Evolutionary conservation across 2,113 vertebrate genomes (phyloP).

Genomic region (Alligator mississippiensis): DNA sequence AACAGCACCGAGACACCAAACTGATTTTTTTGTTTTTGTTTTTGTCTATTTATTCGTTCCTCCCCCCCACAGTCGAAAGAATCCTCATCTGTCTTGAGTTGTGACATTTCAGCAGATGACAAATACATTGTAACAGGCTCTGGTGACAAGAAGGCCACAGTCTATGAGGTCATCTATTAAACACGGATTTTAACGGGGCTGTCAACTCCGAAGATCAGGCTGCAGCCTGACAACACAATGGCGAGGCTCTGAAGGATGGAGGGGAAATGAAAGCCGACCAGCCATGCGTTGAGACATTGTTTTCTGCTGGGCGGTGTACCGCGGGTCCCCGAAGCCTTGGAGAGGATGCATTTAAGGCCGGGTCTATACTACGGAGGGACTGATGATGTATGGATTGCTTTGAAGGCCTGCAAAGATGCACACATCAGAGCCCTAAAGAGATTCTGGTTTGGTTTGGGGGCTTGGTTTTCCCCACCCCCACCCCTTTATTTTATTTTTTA

Average conservation of each 20-base stretch:
- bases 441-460: constrained; percentile 20
- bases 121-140: constrained; percentile 98
- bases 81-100: constrained; percentile 96
- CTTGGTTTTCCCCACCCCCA: neutral
- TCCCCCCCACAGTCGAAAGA: constrained; percentile 89
- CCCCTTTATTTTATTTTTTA: neutral
- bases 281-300: neutral
- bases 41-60: neutral
- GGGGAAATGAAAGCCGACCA: neutral
- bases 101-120: constrained; percentile 96
- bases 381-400: constrained; percentile 47
- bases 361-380: neutral
- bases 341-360: neutral
- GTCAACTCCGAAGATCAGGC: constrained; percentile 22
- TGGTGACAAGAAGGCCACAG: constrained; percentile 97
- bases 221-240: neutral
- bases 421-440: constrained; percentile 32
- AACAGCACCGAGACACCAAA: neutral
- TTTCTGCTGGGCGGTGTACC: neutral
- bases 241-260: neutral
- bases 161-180: constrained; percentile 98
- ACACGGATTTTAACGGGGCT: constrained; percentile 27
- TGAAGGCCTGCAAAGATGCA: constrained; percentile 44
- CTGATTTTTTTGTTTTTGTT: neutral
- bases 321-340: neutral